Evolutionary conservation across 2,797 vertebrate species (phyloP).

Genomic region (Numenius phaeopus): DNA sequence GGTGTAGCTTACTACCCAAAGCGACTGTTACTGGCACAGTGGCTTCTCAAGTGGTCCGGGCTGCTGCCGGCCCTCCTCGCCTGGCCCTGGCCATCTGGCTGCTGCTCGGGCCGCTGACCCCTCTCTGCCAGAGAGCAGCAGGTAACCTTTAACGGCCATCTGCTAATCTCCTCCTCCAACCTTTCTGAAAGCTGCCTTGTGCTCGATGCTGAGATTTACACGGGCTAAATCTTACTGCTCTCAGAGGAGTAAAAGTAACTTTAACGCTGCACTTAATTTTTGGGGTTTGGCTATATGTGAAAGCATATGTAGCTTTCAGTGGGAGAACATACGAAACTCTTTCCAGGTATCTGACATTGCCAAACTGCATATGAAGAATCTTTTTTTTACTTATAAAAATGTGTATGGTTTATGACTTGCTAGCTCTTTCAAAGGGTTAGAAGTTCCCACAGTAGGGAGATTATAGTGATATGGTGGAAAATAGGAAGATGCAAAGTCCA

Average conservation of each 20-base stretch:
- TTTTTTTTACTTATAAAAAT: not conserved
- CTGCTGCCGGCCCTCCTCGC: not conserved
- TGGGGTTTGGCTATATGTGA: accelerated
- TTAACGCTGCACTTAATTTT: not conserved
- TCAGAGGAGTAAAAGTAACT: not conserved
- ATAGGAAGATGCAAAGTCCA: not conserved
- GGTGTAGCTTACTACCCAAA: conserved; percentile 61
- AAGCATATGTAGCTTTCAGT: not conserved
- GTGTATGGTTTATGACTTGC: not conserved
- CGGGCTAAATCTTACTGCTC: not conserved
- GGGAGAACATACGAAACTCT: not conserved
- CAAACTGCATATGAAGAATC: not conserved
- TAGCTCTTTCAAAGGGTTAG: not conserved
- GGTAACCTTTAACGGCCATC: conserved; percentile 72
- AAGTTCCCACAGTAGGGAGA: not conserved
- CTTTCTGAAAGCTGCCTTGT: not conserved
- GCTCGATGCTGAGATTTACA: not conserved
- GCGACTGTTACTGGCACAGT: not conserved
- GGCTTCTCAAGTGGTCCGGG: not conserved
- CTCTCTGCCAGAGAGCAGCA: conserved; percentile 50
- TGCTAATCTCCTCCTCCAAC: conserved; percentile 55
- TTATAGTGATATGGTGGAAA: not conserved
- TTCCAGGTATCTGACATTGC: not conserved
- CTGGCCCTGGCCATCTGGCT: conserved; percentile 69
- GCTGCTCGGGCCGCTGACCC: conserved; percentile 17